These are phyloP conservation scores for Clarias macrocephalus DNA, from an alignment of 2,113 vertebrate genomes.

Conservation along the genomic window DNA sequence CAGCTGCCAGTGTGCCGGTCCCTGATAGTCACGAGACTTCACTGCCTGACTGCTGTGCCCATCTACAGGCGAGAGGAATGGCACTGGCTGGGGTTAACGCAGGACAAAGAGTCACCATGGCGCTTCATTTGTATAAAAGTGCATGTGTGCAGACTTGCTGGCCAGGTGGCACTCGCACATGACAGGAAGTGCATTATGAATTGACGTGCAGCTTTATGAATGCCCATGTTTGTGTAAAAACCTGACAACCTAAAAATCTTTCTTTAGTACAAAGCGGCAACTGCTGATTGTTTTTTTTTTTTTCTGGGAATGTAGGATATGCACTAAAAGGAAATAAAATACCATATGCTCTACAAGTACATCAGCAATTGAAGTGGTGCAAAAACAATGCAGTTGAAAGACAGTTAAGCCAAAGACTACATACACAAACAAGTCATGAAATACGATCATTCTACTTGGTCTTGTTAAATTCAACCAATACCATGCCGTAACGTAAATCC, in stretches of 20 bases:
- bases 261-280: slow-evolving; percentile 58
- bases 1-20: slow-evolving; percentile 42
- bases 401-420: neutral
- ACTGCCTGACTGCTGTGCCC: slow-evolving; percentile 37
- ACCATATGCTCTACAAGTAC: slow-evolving; percentile 30
- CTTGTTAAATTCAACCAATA: neutral
- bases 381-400: neutral
- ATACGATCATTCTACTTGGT: neutral
- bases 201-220: neutral
- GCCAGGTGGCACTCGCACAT: slow-evolving; percentile 7
- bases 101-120: neutral
- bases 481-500: too few relatives aligned
- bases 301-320: neutral
- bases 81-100: neutral
- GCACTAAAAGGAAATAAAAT: neutral
- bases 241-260: neutral
- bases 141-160: slow-evolving; percentile 11
- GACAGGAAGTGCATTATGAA: slow-evolving; percentile 23
- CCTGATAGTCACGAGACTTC: slow-evolving; percentile 59
- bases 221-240: slow-evolving; percentile 4
- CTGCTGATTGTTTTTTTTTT: slow-evolving; percentile 59
- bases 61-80: slow-evolving; percentile 25
- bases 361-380: neutral
- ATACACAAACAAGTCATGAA: neutral
- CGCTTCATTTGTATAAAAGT: neutral